These are phyloP conservation scores for Pipistrellus kuhlii DNA, from an alignment of 2,797 vertebrate genomes.

Conservation along the genomic window DNA sequence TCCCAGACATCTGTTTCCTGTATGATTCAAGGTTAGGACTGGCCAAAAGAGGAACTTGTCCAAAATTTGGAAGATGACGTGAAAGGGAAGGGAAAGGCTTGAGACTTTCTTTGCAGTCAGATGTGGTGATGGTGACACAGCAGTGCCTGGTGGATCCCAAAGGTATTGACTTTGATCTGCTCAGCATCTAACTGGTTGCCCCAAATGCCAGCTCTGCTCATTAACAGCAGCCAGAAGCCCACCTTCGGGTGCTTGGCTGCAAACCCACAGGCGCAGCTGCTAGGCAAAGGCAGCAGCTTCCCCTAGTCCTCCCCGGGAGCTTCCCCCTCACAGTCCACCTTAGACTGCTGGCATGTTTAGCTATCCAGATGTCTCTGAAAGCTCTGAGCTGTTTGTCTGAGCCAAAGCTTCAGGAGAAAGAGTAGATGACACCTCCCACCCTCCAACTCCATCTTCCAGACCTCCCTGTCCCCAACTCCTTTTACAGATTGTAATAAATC, in stretches of 20 bases:
- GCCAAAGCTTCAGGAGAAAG: background rate
- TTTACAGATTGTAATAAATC: background rate
- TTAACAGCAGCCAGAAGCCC: background rate
- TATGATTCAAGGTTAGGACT: constrained; percentile 6
- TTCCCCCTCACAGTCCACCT: background rate
- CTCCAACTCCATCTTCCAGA: background rate
- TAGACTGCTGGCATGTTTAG: background rate
- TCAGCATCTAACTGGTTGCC: background rate
- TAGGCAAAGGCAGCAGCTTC: background rate
- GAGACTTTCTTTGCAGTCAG: background rate
- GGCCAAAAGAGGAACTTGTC: background rate
- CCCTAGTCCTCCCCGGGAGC: background rate
- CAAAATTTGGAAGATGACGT: background rate
- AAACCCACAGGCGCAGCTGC: background rate
- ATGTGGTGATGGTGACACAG: background rate
- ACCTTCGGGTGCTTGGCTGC: background rate
- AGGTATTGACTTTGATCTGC: background rate
- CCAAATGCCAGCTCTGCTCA: background rate
- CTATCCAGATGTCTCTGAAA: background rate
- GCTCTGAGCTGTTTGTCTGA: background rate
- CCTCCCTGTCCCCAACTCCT: background rate
- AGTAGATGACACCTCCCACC: background rate
- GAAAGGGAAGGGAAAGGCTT: background rate
- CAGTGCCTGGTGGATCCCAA: background rate
- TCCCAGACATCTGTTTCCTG: background rate